Base-by-base conservation (phyloP, 2,888 invertebrate genomes). In the Brachyptera putata region DNA sequence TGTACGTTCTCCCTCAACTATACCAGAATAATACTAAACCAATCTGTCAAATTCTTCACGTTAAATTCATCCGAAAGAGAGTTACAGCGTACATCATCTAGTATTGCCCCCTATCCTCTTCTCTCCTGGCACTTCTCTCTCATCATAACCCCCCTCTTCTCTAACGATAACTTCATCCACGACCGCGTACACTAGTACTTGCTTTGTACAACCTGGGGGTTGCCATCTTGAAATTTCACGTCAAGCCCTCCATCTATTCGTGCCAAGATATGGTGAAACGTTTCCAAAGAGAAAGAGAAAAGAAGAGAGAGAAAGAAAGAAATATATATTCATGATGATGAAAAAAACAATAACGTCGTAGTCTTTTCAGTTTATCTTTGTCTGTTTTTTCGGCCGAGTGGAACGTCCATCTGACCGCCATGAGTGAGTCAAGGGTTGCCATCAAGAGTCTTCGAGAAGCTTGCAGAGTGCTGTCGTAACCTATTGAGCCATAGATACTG, bases 341-440 rank as follows among this genome's bases (percentile, higher is more conserved):
- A 34, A 36, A 53, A 53, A 53, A 53, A 53, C 53, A 53, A 53
- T 53, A 50, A 50, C 49, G 37, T 37, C 3, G 37, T 13, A 37
- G 37, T 37, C 37, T 13, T 37, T 3, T 13, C n/a, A 5, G 3
- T 13, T 13, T n/a, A 16, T 16, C 13, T 3, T 37, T 16, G 37
- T 2, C 41, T 16, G 14, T n/a, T n/a, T 11, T 46, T 5, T 21
- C 46, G 46, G 9, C 21, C 24, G 24, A 24, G 46, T 46, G 46
- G 46, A 46, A n/a, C 21, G 60, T 49, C 56, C 56, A 39, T 49
- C 57, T 56, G 60, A 61, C 60, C 60, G 60, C 50, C 56, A 49
- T 30, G 60, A 37, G 36, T 18, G 21, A 61, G 60, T 61, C 60
- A 61, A 61, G 60, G 50, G 60, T 49, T 56, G 41, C 57, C 60